Evolutionary conservation across 2,113 vertebrate species (phyloP).

Genomic region (Actenoides lindsayi): DNA sequence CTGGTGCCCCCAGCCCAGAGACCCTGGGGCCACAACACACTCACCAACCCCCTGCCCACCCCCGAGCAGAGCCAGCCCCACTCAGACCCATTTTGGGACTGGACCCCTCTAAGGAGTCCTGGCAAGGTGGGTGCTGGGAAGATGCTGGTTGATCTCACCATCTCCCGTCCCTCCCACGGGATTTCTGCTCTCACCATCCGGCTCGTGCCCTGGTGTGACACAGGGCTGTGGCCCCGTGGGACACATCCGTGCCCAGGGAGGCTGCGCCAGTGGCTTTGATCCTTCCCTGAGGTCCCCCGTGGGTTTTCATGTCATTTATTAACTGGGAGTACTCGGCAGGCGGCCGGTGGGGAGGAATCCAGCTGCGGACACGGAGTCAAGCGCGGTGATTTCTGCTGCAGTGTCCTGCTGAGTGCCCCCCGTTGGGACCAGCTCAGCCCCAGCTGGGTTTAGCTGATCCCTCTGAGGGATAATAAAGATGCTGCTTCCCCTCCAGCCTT

Average conservation of each 20-base stretch:
- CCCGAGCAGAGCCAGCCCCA: accelerated
- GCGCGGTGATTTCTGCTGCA: background rate
- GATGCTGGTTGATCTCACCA: accelerated
- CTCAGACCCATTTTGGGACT: background rate
- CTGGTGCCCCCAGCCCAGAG: background rate
- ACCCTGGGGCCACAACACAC: accelerated
- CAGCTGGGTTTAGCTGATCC: background rate
- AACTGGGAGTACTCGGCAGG: background rate
- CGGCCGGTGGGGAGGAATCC: background rate
- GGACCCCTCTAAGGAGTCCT: background rate
- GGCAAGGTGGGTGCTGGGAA: accelerated
- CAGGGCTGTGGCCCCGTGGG: accelerated
- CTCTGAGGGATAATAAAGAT: accelerated
- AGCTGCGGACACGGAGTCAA: background rate
- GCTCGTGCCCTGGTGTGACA: accelerated
- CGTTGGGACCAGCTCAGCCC: background rate
- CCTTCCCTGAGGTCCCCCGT: background rate
- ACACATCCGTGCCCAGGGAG: background rate
- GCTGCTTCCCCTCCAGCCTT: background rate
- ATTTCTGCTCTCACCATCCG: background rate
- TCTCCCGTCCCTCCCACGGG: accelerated
- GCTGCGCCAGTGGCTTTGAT: background rate
- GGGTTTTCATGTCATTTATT: background rate
- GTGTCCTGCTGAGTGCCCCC: background rate
- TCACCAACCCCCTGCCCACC: accelerated